A percentile compares a stretch with the other conserved stretches of the same genome.
phyloP scores from a whole-genome alignment of 2,888 invertebrate species.

The Phyto melanocephala region DNA sequence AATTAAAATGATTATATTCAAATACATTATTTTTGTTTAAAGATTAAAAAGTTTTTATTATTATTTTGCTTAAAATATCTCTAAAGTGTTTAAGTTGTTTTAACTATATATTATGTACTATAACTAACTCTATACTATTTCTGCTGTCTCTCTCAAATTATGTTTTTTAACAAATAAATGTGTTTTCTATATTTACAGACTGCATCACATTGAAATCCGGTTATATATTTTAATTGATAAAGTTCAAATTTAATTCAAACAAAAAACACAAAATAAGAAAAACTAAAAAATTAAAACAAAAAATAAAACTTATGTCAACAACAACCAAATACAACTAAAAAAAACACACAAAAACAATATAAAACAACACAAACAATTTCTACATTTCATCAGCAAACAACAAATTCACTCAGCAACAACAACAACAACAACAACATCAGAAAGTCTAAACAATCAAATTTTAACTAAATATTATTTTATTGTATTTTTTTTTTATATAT shows the following conservation, averaged over 20 bases:
- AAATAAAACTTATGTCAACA: conserved; percentile 59
- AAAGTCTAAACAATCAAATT: conserved; percentile 3
- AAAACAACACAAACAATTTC: conserved; percentile 44
- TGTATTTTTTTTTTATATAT: conserved; percentile 24
- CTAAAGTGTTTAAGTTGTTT: not conserved
- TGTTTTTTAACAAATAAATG: conserved; percentile 47
- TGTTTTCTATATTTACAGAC: conserved; percentile 73
- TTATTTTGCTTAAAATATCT: not conserved
- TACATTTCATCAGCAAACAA: conserved; percentile 26
- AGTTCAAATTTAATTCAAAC: conserved; percentile 72
- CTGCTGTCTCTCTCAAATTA: not conserved
- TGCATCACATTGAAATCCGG: conserved; percentile 75
- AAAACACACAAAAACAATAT: conserved; percentile 61
- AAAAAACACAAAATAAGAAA: conserved; percentile 67
- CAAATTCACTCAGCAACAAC: conserved; percentile 45
- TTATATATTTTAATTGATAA: conserved; percentile 76
- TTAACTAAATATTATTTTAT: conserved; percentile 36
- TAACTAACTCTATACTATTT: not conserved
- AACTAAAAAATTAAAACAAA: conserved; percentile 26
- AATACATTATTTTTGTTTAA: not conserved
- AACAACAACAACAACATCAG: not conserved
- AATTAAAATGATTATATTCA: not conserved
- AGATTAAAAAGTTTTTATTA: not conserved
- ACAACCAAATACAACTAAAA: conserved; percentile 63
- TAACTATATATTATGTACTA: no score